Percentiles rank a stretch among this genome's conserved stretches.
These are phyloP conservation scores for Simalia tracyae DNA, from an alignment of 2,797 vertebrate genomes.

Conservation along the genomic window DNA sequence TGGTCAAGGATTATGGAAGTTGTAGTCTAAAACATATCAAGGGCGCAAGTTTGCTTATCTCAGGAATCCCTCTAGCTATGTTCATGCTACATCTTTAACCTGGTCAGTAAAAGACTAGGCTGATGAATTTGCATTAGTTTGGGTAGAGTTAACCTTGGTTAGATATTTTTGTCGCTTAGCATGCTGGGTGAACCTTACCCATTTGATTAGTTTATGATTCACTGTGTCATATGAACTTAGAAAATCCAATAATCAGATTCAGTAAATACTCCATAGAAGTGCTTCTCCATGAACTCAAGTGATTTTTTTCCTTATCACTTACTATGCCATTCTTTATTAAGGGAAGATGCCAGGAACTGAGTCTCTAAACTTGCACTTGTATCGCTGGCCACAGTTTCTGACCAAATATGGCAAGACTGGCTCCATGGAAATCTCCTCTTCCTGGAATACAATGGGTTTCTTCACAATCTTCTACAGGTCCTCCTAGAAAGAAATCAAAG, in stretches of 20 bases:
- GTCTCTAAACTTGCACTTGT: background rate
- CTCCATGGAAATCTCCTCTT: slow-evolving; percentile 3
- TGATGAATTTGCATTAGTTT: background rate
- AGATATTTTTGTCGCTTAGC: background rate
- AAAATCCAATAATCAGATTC: background rate
- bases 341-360: background rate
- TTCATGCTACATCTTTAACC: background rate
- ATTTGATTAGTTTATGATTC: background rate
- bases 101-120: background rate
- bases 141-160: no score
- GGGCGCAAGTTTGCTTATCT: background rate
- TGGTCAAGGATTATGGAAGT: background rate
- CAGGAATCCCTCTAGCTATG: background rate
- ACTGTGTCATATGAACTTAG: background rate
- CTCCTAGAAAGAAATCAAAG: background rate
- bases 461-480: background rate
- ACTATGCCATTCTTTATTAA: background rate
- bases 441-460: background rate
- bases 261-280: background rate
- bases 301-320: background rate
- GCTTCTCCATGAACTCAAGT: background rate
- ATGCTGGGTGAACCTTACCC: background rate
- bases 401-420: background rate
- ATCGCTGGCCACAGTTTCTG: background rate
- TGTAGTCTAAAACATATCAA: background rate